Base-by-base conservation (phyloP, 2,113 vertebrate species). In the Polypterus bichir region DNA sequence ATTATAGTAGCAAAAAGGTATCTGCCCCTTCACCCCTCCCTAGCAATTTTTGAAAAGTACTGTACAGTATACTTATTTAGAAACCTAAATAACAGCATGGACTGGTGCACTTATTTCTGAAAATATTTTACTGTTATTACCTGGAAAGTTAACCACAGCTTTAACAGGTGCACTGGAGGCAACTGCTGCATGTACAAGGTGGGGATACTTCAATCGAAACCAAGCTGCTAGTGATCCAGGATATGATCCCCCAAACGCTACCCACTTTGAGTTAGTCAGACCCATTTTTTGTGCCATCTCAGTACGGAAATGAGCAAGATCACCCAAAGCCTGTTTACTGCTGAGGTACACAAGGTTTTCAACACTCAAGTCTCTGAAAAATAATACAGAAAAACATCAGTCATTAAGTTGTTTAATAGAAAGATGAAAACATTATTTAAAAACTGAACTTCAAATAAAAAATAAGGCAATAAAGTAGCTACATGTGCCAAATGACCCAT, bases 131-230 rank as follows among this genome's bases (percentile, higher is more conserved):
- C 46, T 9, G 5, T 7, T 47, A 62, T 62, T 67, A 81, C 81
- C 85, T 77, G 75, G 72, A 65, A 86, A 85, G 75, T 83, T 82
- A 52, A 78, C 66, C 1, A 77, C 66, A 2, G 79, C 73, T 6
- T 80, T 49, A n/a, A 82, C 62, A 1, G 79, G 78, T 48, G 75
- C 74, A 5, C 76, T 84, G 3, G 71, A 80, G 49, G 80, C 81
- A 45, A 80, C 68, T 2, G 79, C 70, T 46, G 76, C 77, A n/a
- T 78, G 67, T 45, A 81, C 78, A 56, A 85, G 64, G 44, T 81
- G 69, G 1, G 79, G 73, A 49, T 82, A 81, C 68, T 87, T 88
- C 64, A 81, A 66, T 61, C 78, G 72, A 66, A 86, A 82, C 77
- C 79, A 81, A 3, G 77, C 76, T 8, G 75, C 80, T 1, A 86